Conservation (phyloP, 1,140 invertebrate species). For the Whitmania pigra region DNA sequence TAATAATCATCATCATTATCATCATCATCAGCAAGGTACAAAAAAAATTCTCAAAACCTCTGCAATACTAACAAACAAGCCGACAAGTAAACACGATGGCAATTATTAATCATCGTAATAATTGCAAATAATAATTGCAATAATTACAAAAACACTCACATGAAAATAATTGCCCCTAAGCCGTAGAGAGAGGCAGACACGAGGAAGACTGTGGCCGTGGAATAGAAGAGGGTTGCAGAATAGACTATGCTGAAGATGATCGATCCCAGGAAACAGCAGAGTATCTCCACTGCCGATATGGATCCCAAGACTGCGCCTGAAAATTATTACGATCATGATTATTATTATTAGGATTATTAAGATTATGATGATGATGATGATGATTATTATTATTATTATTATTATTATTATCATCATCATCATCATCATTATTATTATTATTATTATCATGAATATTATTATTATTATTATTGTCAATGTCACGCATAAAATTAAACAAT, state of each 20-base stretch:
- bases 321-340: too few species aligned
- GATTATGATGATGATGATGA: too few species aligned
- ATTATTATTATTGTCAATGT: too few species aligned
- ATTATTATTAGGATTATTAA: too few species aligned
- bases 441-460: too few species aligned
- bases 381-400: background rate
- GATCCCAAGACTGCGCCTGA: constrained; percentile 18
- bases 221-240: constrained; percentile 12
- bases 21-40: background rate
- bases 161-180: constrained; percentile 13
- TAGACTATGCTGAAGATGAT: constrained; percentile 21
- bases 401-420: background rate
- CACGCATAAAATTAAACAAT: too few species aligned
- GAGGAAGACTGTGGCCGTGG: constrained; percentile 18
- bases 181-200: constrained; percentile 16
- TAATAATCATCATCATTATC: too few species aligned
- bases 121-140: too few species aligned
- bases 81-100: background rate
- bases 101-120: background rate
- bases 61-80: background rate
- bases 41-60: background rate
- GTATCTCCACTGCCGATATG: constrained; percentile 16
- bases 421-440: too few species aligned
- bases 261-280: constrained; percentile 17
- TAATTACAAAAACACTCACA: constrained; percentile 8